phyloP scores from a whole-genome alignment of 2,888 invertebrate species.

The Digitonthophagus gazella region DNA sequence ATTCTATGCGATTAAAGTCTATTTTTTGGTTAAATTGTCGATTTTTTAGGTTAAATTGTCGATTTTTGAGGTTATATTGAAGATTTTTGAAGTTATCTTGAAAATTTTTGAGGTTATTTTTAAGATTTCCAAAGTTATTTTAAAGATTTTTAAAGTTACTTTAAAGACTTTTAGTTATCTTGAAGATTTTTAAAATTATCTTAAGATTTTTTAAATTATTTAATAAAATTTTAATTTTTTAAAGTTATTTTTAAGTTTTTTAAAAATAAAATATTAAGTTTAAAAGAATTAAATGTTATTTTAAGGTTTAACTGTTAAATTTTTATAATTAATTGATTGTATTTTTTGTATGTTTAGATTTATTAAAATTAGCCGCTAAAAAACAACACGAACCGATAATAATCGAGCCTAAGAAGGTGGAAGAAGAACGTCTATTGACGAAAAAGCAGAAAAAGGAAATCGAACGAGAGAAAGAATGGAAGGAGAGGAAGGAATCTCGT shows the following conservation, averaged over 20 bases:
- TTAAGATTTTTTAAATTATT: conserved; percentile 14
- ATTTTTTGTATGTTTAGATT: conserved; percentile 56
- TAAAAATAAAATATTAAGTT: too few relatives aligned
- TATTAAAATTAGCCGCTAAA: conserved; percentile 78
- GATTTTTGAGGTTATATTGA: too few relatives aligned
- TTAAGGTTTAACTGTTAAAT: too few relatives aligned
- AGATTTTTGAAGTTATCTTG: too few relatives aligned
- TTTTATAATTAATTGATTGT: conserved; percentile 11
- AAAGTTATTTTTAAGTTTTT: conserved; percentile 10
- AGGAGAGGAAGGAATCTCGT: conserved; percentile 54
- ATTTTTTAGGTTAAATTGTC: too few relatives aligned
- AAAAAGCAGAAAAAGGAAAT: conserved; percentile 76
- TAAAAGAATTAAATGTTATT: too few relatives aligned
- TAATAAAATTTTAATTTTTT: not conserved
- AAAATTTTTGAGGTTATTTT: too few relatives aligned
- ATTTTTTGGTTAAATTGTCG: too few relatives aligned
- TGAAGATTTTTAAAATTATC: not conserved
- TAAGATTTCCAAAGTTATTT: too few relatives aligned
- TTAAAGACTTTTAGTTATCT: too few relatives aligned
- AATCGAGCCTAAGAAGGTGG: conserved; percentile 54
- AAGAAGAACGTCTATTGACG: conserved; percentile 72
- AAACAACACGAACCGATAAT: conserved; percentile 79
- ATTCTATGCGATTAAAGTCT: too few relatives aligned
- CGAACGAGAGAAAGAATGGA: conserved; percentile 64
- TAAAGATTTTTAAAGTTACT: too few relatives aligned